Evolutionary conservation across 1,140 invertebrate species (phyloP).

Genomic region (Anastrepha ludens): DNA sequence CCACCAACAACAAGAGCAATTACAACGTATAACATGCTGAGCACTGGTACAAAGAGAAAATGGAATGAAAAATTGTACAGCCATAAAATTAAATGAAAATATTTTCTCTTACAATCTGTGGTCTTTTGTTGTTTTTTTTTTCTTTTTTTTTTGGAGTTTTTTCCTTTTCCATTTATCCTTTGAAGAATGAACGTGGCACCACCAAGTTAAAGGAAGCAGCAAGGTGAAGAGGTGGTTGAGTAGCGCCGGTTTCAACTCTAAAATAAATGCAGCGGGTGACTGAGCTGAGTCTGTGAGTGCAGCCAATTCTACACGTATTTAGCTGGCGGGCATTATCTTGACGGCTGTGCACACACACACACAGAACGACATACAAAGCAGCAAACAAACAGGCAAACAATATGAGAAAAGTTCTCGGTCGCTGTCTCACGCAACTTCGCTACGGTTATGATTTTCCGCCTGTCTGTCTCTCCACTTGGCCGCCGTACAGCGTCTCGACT

Average conservation of each 20-base stretch:
- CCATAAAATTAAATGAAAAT: slow-evolving; percentile 52
- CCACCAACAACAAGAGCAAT: not conserved
- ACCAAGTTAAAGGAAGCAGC: not conserved
- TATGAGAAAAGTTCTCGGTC: slow-evolving; percentile 1
- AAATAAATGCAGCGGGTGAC: not conserved
- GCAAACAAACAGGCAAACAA: not conserved
- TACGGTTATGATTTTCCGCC: slow-evolving; percentile 32
- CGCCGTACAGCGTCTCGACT: not conserved
- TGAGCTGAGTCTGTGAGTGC: not conserved
- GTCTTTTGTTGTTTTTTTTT: slow-evolving; percentile 8
- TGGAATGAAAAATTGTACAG: slow-evolving; percentile 17
- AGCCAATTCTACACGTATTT: slow-evolving; percentile 2
- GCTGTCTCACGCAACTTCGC: not conserved
- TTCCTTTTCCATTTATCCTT: slow-evolving; percentile 22
- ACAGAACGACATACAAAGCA: not conserved
- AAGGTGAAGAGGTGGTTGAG: not conserved
- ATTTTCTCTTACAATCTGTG: not conserved
- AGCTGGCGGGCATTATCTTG: slow-evolving; percentile 8
- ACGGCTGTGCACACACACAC: not conserved
- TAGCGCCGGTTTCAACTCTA: not conserved
- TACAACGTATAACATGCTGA: not conserved
- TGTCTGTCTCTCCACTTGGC: slow-evolving; percentile 14
- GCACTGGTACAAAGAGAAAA: slow-evolving; percentile 13
- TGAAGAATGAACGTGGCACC: slow-evolving; percentile 9
- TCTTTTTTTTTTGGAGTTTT: not conserved